Conservation (phyloP, 2,797 vertebrate species). For the Novumbra hubbsi region DNA sequence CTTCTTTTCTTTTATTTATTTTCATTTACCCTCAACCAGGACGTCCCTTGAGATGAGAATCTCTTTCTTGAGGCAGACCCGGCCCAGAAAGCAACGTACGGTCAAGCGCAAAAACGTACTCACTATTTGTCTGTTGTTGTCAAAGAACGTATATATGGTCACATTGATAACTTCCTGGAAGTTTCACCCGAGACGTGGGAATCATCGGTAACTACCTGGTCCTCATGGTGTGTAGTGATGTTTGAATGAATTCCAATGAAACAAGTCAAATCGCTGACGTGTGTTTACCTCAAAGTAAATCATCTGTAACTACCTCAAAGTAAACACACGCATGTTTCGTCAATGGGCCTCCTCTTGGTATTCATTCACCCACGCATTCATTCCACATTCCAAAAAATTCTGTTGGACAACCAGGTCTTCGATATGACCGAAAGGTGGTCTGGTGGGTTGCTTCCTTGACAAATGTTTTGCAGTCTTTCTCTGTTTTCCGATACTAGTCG, state of each 20-base stretch:
- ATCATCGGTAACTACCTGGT: neutral
- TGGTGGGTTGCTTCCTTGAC: too few relatives aligned
- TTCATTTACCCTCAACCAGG: neutral
- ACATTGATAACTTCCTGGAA: neutral
- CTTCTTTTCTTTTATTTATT: neutral
- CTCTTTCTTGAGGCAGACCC: neutral
- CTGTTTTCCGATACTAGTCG: conserved; percentile 17
- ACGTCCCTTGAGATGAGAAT: neutral
- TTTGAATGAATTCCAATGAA: neutral
- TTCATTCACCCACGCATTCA: neutral
- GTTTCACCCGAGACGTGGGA: neutral
- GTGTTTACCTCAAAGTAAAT: neutral
- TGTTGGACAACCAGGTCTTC: too few relatives aligned
- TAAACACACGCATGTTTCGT: neutral
- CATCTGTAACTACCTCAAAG: too few relatives aligned
- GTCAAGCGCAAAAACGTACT: neutral
- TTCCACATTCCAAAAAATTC: neutral
- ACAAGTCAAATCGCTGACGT: neutral
- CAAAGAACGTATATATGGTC: neutral
- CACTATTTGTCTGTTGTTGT: neutral
- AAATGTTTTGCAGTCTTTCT: neutral
- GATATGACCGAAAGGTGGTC: neutral
- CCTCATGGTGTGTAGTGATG: neutral
- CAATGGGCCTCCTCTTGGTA: neutral
- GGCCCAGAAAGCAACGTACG: neutral